phyloP scores from a whole-genome alignment of 2,113 vertebrate species.

The Piaya cayana region DNA sequence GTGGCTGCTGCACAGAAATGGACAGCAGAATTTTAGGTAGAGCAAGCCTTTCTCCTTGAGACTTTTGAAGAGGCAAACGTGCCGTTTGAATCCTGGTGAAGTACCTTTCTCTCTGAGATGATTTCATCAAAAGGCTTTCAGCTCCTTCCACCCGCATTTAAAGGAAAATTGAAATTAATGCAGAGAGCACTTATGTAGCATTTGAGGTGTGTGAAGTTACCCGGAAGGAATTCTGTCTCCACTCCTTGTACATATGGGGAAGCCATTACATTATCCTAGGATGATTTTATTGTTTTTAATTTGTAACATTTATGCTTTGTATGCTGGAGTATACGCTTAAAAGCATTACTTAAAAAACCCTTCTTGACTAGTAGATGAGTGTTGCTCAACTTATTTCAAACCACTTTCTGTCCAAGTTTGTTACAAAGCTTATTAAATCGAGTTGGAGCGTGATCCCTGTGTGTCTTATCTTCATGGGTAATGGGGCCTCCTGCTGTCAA shows the following conservation, averaged over 20 bases:
- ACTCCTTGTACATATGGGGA: slow-evolving; percentile 26
- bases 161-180: background rate
- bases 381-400: slow-evolving; percentile 29
- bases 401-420: slow-evolving; percentile 32
- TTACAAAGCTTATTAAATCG: slow-evolving; percentile 51
- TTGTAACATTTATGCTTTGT: slow-evolving; percentile 55
- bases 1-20: background rate
- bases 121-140: background rate
- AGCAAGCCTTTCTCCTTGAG: background rate
- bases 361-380: slow-evolving; percentile 31
- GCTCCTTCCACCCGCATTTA: background rate
- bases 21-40: background rate
- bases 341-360: slow-evolving; percentile 43
- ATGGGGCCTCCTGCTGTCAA: background rate
- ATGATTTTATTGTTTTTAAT: slow-evolving; percentile 41
- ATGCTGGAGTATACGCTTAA: slow-evolving; percentile 57
- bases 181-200: slow-evolving; percentile 1
- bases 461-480: slow-evolving; percentile 8
- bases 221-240: background rate
- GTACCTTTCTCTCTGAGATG: background rate
- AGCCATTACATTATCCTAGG: slow-evolving; percentile 29
- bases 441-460: slow-evolving; percentile 45
- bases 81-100: slow-evolving; percentile 13
- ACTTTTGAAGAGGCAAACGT: background rate
- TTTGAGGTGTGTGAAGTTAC: background rate